Percentiles rank a stretch among this genome's conserved stretches.
Conservation (phyloP, 2,113 vertebrate genomes). For the Crotophaga sulcirostris region DNA sequence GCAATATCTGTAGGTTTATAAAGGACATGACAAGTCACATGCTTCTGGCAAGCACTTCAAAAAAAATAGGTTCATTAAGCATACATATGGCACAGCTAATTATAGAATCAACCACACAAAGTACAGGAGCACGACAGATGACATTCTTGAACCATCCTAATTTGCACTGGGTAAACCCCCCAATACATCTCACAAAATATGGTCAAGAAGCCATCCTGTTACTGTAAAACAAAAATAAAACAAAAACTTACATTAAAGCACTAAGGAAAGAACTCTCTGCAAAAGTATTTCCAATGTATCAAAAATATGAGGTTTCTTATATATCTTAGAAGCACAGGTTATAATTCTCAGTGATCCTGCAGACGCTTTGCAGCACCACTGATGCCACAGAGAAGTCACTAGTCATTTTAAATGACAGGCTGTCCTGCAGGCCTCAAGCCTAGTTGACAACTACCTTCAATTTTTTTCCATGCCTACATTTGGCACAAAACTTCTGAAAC, state of each 20-base stretch:
- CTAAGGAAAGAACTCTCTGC: background rate
- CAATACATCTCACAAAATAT: background rate
- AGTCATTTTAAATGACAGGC: background rate
- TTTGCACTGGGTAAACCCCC: background rate
- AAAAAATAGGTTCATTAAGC: background rate
- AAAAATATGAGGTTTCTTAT: background rate
- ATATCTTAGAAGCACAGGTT: background rate
- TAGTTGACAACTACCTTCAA: background rate
- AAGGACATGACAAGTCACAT: background rate
- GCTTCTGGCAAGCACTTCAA: background rate
- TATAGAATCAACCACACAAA: background rate
- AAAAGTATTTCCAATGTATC: background rate
- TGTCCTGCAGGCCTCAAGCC: background rate
- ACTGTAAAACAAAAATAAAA: background rate
- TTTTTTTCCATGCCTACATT: background rate
- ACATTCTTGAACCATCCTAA: background rate
- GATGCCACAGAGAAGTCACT: background rate
- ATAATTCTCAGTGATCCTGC: background rate
- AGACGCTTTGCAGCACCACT: background rate
- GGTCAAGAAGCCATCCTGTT: background rate
- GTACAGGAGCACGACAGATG: background rate
- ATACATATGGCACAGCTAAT: background rate
- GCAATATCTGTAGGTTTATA: background rate
- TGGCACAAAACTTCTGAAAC: background rate
- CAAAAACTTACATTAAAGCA: background rate